Percentiles rank a stretch among this genome's conserved stretches.
These are phyloP conservation scores for Nannospalax galili DNA, from an alignment of 2,113 vertebrate species.

Conservation along the genomic window DNA sequence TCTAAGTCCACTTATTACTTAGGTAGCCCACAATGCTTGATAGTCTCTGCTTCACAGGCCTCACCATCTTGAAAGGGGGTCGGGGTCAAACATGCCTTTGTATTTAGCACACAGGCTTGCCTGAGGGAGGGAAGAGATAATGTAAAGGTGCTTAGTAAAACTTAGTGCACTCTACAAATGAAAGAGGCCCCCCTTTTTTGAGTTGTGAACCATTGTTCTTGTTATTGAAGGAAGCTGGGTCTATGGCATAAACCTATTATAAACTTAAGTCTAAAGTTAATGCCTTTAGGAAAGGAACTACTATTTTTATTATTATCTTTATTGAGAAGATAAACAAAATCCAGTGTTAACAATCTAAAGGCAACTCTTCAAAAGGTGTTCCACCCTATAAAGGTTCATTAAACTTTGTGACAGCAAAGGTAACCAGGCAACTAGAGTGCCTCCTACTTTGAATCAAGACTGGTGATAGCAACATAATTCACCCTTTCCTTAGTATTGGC, in stretches of 20 bases:
- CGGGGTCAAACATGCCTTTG: not conserved
- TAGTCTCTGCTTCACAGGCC: not conserved
- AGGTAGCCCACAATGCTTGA: not conserved
- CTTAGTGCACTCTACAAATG: constrained; percentile 41
- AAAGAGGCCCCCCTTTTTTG: constrained; percentile 42
- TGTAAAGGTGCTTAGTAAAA: constrained; percentile 62
- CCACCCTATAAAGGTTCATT: constrained; percentile 57
- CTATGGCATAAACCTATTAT: not conserved
- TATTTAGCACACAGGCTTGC: not conserved
- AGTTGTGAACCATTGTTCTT: constrained; percentile 16
- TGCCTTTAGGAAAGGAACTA: constrained; percentile 48
- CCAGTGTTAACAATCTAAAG: constrained; percentile 53
- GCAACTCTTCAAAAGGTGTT: constrained; percentile 51
- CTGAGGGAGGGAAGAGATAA: constrained; percentile 26
- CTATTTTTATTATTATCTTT: constrained; percentile 22
- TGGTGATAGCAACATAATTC: constrained; percentile 63
- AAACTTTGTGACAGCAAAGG: constrained; percentile 54
- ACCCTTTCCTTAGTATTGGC: constrained; percentile 67
- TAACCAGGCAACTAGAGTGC: constrained; percentile 35
- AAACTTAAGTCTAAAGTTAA: not conserved
- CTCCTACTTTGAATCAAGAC: constrained; percentile 60
- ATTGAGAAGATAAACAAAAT: constrained; percentile 58
- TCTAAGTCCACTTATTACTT: not conserved
- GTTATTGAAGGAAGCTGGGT: not conserved
- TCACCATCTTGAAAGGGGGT: not conserved